Evolutionary conservation across 2,888 invertebrate genomes (phyloP).

Genomic region (Gonocerus acuteangulatus): DNA sequence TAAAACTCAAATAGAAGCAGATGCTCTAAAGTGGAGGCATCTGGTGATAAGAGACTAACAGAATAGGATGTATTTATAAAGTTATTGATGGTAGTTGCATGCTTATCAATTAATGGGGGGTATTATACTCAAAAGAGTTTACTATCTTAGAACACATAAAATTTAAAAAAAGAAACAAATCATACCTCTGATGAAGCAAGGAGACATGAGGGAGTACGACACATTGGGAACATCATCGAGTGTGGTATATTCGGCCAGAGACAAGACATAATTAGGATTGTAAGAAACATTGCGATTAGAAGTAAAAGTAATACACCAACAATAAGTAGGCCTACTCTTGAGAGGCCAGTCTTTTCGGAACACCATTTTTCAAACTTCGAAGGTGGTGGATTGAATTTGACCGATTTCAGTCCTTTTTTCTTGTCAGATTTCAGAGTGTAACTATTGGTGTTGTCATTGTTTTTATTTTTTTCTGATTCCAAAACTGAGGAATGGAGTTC

Average conservation of each 20-base stretch:
- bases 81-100: constrained; percentile 5
- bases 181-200: constrained; percentile 48
- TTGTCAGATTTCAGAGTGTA: constrained; percentile 22
- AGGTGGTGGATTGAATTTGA: constrained; percentile 28
- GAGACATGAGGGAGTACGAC: constrained; percentile 47
- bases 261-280: constrained; percentile 46
- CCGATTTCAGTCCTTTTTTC: constrained; percentile 24
- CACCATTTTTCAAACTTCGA: constrained; percentile 36
- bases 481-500: constrained; percentile 11
- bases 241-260: constrained; percentile 47
- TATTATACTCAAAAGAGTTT: too few relatives aligned
- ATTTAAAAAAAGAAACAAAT: too few relatives aligned
- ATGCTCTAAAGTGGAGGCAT: too few relatives aligned
- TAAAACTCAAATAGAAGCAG: too few relatives aligned
- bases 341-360: constrained; percentile 38
- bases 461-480: constrained; percentile 29
- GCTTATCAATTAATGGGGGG: constrained; percentile 6
- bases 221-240: constrained; percentile 44
- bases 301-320: constrained; percentile 35
- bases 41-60: too few relatives aligned
- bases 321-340: constrained; percentile 36
- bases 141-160: too few relatives aligned
- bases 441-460: constrained; percentile 18
- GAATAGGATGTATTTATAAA: background rate
- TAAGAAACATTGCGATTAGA: constrained; percentile 45